Evolutionary conservation across 2,797 vertebrate species (phyloP).

Genomic region (Cyclopterus lumpus): DNA sequence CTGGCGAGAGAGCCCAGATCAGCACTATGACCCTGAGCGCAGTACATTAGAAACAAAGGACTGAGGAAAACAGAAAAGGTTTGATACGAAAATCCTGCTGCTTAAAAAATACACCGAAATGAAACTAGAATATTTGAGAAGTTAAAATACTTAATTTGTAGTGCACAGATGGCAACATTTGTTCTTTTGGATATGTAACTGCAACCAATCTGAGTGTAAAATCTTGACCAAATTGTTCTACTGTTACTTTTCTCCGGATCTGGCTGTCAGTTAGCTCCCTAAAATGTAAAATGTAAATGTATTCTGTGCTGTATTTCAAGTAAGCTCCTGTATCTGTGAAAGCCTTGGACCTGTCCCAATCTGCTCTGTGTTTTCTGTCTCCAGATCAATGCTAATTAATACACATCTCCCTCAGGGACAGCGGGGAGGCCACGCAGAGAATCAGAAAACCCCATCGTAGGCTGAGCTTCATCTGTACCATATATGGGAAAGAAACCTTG

Average conservation of each 20-base stretch:
- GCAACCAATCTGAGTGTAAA: neutral
- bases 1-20: slow-evolving; percentile 41
- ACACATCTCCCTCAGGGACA: slow-evolving; percentile 67
- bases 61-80: neutral
- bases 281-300: slow-evolving; percentile 50
- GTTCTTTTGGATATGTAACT: neutral
- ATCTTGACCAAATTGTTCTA: neutral
- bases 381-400: slow-evolving; percentile 81
- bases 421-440: slow-evolving; percentile 53
- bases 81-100: neutral
- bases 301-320: slow-evolving; percentile 60
- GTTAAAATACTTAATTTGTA: neutral
- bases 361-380: slow-evolving; percentile 69
- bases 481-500: slow-evolving; percentile 25
- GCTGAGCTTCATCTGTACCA: slow-evolving; percentile 21
- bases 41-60: slow-evolving; percentile 19
- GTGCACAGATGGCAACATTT: neutral
- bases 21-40: slow-evolving; percentile 47
- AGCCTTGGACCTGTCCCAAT: slow-evolving; percentile 70
- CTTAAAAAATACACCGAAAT: neutral
- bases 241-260: neutral
- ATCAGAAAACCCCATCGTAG: slow-evolving; percentile 60
- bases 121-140: neutral
- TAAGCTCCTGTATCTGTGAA: slow-evolving; percentile 53
- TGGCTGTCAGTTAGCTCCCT: slow-evolving; percentile 15